A percentile compares a stretch with the other conserved stretches of the same genome.
phyloP scores from a whole-genome alignment of 2,888 invertebrate species.

The Drosophila subsilvestris region DNA sequence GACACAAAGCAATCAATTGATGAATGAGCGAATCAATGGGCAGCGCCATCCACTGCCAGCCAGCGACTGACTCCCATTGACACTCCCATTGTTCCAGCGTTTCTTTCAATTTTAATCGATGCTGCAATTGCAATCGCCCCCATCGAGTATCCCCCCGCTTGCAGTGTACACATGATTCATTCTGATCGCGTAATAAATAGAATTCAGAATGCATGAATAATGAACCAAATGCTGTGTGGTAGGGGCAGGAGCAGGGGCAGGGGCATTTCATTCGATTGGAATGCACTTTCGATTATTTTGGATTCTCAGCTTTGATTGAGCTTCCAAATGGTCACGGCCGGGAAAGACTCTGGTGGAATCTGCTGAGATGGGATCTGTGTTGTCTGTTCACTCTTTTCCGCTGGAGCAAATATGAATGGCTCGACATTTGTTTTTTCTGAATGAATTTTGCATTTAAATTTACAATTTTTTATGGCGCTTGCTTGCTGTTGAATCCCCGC shows the following conservation, averaged over 20 bases:
- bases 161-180: conserved; percentile 15
- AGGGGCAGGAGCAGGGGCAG: neutral
- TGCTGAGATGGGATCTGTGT: conserved; percentile 20
- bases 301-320: conserved; percentile 2
- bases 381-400: neutral
- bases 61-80: neutral
- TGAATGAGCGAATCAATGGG: neutral
- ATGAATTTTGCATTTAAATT: conserved; percentile 60
- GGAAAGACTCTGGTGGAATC: neutral
- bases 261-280: conserved; percentile 26
- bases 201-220: conserved; percentile 14
- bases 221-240: neutral
- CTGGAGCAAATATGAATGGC: conserved; percentile 57
- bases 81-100: neutral
- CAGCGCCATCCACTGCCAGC: neutral
- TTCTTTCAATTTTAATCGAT: neutral
- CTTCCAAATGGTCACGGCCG: too few relatives aligned
- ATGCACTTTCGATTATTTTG: conserved; percentile 24
- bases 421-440: conserved; percentile 52
- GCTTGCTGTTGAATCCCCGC: too few relatives aligned
- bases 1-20: neutral
- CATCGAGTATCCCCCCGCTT: too few relatives aligned
- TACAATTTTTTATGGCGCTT: conserved; percentile 14
- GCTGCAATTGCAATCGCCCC: neutral
- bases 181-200: conserved; percentile 1